phyloP scores from a whole-genome alignment of 1,140 invertebrate genomes.

The Drosophila serrata region DNA sequence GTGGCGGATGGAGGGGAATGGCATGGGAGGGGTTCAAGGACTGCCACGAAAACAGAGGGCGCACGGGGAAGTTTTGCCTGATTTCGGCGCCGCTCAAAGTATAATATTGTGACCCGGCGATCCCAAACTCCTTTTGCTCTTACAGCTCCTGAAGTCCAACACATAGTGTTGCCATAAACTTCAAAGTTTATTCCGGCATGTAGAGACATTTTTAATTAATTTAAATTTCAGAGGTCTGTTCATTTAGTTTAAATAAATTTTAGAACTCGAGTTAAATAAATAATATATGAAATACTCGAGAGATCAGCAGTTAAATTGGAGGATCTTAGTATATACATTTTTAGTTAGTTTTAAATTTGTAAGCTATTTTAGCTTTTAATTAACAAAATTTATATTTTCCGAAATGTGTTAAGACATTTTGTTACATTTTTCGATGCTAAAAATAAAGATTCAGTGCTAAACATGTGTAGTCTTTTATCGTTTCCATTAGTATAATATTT shows the following conservation, averaged over 20 bases:
- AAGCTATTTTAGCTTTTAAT: neutral
- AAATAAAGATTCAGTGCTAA: neutral
- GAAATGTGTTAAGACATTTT: neutral
- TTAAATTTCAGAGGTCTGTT: neutral
- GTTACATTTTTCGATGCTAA: neutral
- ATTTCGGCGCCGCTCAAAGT: slow-evolving; percentile 76
- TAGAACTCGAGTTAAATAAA: neutral
- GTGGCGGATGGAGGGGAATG: neutral
- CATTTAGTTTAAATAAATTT: neutral
- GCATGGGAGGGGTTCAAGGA: slow-evolving; percentile 11
- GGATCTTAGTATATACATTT: no score
- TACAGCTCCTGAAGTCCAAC: neutral
- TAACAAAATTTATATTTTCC: neutral
- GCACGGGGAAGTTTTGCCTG: slow-evolving; percentile 66
- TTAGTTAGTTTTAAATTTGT: no score
- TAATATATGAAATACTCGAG: neutral
- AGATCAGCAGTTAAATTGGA: neutral
- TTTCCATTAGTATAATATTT: neutral
- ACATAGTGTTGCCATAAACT: slow-evolving; percentile 12
- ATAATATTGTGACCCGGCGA: slow-evolving; percentile 72
- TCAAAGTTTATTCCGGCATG: slow-evolving; percentile 3
- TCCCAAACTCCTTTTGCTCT: neutral
- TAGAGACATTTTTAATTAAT: neutral
- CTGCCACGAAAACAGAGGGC: slow-evolving; percentile 11
- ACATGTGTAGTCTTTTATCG: neutral